Conservation (phyloP, 2,113 vertebrate genomes). For the Zonotrichia leucophrys region DNA sequence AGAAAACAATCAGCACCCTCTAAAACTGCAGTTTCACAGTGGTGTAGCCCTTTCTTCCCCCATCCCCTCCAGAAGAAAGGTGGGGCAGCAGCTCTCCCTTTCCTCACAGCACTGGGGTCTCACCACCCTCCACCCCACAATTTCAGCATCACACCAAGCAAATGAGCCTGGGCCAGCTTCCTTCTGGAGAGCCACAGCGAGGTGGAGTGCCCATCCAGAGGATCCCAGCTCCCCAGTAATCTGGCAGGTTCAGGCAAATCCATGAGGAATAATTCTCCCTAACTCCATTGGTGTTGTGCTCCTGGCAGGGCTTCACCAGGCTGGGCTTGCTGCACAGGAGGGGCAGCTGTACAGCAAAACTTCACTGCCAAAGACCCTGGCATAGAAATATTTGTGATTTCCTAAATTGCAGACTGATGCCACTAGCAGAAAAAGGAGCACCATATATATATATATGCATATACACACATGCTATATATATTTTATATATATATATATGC, state of each 20-base stretch:
- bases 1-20: conserved; percentile 56
- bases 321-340: neutral
- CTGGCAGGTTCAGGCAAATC: neutral
- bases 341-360: neutral
- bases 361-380: neutral
- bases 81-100: neutral
- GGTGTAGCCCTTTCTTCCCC: neutral
- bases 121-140: rapidly evolving
- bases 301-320: neutral
- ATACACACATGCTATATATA: neutral
- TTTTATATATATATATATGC: neutral
- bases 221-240: neutral
- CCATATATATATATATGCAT: rapidly evolving
- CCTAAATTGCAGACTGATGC: neutral
- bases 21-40: neutral
- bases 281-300: rapidly evolving
- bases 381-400: neutral
- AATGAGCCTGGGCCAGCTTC: neutral
- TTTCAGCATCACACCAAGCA: rapidly evolving
- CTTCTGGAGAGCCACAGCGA: neutral
- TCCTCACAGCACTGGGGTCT: rapidly evolving
- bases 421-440: neutral
- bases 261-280: neutral
- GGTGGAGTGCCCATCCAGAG: neutral
- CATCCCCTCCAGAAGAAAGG: neutral